These are phyloP conservation scores for Acanthurus lineatus DNA, from an alignment of 2,797 vertebrate species.

Conservation along the genomic window DNA sequence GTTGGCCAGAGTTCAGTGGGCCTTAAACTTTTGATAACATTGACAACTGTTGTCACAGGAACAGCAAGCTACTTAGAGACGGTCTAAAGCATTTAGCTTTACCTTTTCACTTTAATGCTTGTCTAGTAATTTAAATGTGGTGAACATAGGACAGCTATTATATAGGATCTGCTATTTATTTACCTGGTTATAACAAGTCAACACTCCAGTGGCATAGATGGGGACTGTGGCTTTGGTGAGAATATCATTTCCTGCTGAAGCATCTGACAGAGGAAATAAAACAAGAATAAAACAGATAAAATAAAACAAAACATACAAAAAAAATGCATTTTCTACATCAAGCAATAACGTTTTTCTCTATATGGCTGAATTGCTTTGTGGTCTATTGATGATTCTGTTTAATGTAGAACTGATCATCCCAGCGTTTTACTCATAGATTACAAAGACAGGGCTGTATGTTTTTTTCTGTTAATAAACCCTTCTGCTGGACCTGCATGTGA, in stretches of 20 bases:
- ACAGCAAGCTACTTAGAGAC: no score
- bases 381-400: not conserved
- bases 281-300: not conserved
- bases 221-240: constrained; percentile 99
- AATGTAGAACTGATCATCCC: not conserved
- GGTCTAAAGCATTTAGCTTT: no score
- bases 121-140: no score
- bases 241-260: constrained; percentile 92
- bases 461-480: not conserved
- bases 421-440: no score
- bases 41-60: no score
- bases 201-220: constrained; percentile 98
- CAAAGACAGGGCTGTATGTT: no score
- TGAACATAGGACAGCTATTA: no score
- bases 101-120: no score
- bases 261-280: constrained; percentile 83
- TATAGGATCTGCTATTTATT: constrained; percentile 1
- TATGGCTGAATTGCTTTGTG: not conserved
- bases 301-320: not conserved
- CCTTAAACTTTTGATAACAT: not conserved
- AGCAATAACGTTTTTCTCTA: not conserved
- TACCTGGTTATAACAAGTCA: constrained; percentile 99
- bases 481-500: not conserved
- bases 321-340: no score
- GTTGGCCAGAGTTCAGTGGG: not conserved